phyloP scores from a whole-genome alignment of 2,888 invertebrate genomes.

The Andricus quercusramuli region DNA sequence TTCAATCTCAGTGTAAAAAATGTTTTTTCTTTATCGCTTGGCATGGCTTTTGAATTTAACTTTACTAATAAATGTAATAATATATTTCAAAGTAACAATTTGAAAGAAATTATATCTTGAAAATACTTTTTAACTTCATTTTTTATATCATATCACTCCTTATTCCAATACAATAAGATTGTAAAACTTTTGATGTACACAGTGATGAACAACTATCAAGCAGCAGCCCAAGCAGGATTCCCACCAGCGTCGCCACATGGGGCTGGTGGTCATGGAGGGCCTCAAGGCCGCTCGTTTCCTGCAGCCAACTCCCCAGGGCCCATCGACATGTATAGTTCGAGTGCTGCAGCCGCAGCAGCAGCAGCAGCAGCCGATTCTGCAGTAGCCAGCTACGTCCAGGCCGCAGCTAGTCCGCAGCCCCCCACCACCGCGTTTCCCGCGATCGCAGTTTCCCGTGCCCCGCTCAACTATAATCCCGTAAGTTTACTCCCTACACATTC shows the following conservation, averaged over 20 bases:
- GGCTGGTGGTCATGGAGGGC: constrained; percentile 80
- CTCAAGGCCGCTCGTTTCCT: constrained; percentile 89
- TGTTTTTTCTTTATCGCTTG: not conserved
- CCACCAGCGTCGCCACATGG: constrained; percentile 92
- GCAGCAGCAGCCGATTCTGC: constrained; percentile 84
- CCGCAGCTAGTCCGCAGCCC: constrained; percentile 96
- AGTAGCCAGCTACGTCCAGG: constrained; percentile 95
- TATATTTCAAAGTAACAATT: not conserved
- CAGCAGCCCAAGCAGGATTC: constrained; percentile 87
- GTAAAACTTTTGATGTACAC: constrained; percentile 63
- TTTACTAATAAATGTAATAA: constrained; percentile 4
- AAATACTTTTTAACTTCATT: no score
- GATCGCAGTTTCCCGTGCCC: constrained; percentile 95
- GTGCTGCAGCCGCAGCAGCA: constrained; percentile 83
- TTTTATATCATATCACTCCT: no score
- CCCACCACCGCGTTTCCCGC: constrained; percentile 92
- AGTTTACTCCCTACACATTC: constrained; percentile 77
- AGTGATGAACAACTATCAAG: constrained; percentile 98
- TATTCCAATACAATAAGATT: no score
- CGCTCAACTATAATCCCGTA: constrained; percentile 96
- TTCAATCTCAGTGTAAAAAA: not conserved
- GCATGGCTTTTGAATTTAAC: constrained; percentile 13
- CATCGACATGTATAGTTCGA: constrained; percentile 96
- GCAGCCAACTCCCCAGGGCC: constrained; percentile 95
- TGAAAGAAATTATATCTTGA: not conserved